Evolutionary conservation across 1,140 invertebrate species (phyloP).

Genomic region (Liolophura sinensis): DNA sequence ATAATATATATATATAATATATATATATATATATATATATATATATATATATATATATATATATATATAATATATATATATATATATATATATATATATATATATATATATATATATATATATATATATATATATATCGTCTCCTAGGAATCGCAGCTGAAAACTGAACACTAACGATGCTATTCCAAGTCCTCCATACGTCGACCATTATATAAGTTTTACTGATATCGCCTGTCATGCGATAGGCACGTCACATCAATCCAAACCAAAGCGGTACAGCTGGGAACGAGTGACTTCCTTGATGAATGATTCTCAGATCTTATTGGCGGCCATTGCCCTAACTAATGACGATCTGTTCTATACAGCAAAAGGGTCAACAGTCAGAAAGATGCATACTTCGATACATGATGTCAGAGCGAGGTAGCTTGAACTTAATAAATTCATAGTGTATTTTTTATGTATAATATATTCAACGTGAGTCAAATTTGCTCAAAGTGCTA

Average conservation of each 20-base stretch:
- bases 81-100: neutral
- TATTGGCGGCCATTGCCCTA: constrained; percentile 23
- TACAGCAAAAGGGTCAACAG: too few relatives aligned
- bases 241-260: neutral
- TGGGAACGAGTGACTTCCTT: neutral
- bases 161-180: neutral
- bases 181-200: neutral
- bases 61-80: too few relatives aligned
- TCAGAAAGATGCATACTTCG: too few relatives aligned
- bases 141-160: neutral
- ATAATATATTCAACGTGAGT: too few relatives aligned
- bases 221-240: too few relatives aligned
- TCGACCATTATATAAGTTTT: neutral
- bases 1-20: constrained; percentile 8
- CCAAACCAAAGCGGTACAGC: neutral
- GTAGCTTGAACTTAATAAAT: too few relatives aligned
- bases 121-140: too few relatives aligned
- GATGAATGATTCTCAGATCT: constrained; percentile 6
- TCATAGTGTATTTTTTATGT: too few relatives aligned
- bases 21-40: constrained; percentile 3
- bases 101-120: neutral
- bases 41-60: constrained; percentile 10
- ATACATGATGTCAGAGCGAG: too few relatives aligned
- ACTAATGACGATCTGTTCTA: constrained; percentile 3
- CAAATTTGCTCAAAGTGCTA: too few relatives aligned